phyloP scores from a whole-genome alignment of 2,113 vertebrate genomes.

The Pygoscelis adeliae region DNA sequence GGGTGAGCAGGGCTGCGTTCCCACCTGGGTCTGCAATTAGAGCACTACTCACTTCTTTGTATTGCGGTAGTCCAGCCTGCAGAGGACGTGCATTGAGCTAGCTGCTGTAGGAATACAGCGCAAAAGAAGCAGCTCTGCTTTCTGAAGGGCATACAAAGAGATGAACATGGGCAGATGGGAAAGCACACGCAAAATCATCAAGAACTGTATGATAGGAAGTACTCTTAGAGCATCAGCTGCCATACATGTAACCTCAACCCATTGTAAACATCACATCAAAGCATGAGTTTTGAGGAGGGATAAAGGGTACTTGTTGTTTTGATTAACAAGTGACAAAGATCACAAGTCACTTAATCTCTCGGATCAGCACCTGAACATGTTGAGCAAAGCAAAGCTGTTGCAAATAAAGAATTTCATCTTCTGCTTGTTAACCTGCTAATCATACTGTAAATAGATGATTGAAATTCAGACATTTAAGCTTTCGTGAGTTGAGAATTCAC shows the following conservation, averaged over 20 bases:
- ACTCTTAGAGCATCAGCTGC: neutral
- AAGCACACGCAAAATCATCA: neutral
- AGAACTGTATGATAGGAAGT: neutral
- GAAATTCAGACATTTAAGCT: neutral
- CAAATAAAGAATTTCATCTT: neutral
- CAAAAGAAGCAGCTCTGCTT: neutral
- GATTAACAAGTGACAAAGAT: neutral
- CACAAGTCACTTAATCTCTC: neutral
- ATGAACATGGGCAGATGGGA: neutral
- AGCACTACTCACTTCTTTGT: neutral
- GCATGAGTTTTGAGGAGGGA: neutral
- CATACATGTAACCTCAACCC: accelerated
- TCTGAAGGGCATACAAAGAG: neutral
- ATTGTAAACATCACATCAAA: neutral
- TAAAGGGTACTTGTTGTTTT: neutral
- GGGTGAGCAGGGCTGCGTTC: neutral
- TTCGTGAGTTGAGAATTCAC: neutral
- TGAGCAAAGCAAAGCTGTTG: neutral
- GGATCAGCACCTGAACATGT: neutral
- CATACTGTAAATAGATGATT: neutral
- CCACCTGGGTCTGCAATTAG: neutral
- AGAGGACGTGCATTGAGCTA: accelerated
- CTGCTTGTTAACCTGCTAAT: neutral
- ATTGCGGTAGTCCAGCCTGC: neutral
- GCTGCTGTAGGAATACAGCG: neutral